Conservation (phyloP, 2,797 vertebrate species). For the Cyprinella venusta region DNA sequence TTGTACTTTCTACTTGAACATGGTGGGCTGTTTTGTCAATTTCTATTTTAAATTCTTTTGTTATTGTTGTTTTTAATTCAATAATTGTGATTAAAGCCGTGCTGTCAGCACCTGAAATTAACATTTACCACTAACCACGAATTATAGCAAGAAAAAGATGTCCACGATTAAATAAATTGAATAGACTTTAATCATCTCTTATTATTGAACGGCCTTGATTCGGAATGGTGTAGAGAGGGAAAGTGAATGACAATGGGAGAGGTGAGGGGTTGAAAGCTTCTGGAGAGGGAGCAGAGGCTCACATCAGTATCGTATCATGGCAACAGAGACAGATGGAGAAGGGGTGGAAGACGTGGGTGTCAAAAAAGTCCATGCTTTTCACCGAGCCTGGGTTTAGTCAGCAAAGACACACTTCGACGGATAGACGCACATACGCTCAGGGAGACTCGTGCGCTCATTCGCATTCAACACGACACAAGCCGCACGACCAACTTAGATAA, state of each 20-base stretch:
- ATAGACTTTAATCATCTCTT: conserved; percentile 37
- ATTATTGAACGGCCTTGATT: conserved; percentile 40
- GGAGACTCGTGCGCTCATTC: conserved; percentile 12
- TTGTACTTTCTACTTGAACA: not conserved
- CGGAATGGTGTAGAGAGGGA: conserved; percentile 9
- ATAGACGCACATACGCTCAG: conserved; percentile 24
- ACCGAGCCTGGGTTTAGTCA: conserved; percentile 56
- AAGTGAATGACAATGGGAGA: conserved; percentile 26
- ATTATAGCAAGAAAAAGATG: conserved; percentile 13
- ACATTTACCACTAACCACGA: not conserved
- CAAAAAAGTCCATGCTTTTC: conserved; percentile 63
- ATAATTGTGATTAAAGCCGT: conserved; percentile 2
- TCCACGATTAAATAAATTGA: conserved; percentile 36
- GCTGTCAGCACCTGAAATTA: conserved; percentile 1
- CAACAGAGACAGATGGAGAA: conserved; percentile 71
- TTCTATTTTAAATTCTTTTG: not conserved
- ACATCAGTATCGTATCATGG: conserved; percentile 68
- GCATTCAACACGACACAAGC: conserved; percentile 51
- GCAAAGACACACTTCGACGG: conserved; percentile 25
- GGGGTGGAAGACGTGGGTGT: conserved; percentile 52
- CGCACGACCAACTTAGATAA: conserved; percentile 29
- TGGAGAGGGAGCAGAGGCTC: conserved; percentile 57
- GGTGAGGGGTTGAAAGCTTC: conserved; percentile 43
- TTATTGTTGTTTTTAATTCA: not conserved
- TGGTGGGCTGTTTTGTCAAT: not conserved